These are phyloP conservation scores for Cosmia trapezina DNA, from an alignment of 2,888 invertebrate species.

Conservation along the genomic window DNA sequence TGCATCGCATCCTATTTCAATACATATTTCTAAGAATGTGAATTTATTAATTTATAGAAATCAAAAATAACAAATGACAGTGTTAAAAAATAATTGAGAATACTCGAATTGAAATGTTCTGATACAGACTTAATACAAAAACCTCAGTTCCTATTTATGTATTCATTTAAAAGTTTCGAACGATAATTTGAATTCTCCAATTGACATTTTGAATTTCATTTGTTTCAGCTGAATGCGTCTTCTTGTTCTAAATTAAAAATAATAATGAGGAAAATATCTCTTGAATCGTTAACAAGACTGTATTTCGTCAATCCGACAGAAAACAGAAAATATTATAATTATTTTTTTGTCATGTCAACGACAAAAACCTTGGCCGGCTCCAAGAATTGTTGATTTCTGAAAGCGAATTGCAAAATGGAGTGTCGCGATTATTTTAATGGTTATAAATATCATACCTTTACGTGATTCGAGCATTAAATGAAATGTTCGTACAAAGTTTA, in stretches of 20 bases:
- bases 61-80: neutral
- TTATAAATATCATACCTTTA: conserved; percentile 8
- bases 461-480: neutral
- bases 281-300: conserved; percentile 22
- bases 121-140: neutral
- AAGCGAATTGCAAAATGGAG: conserved; percentile 56
- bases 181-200: neutral
- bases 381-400: conserved; percentile 56
- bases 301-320: conserved; percentile 36
- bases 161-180: conserved; percentile 1
- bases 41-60: neutral
- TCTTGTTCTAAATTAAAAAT: conserved; percentile 4
- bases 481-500: neutral
- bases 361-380: conserved; percentile 58
- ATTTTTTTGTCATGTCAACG: conserved; percentile 50
- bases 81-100: neutral
- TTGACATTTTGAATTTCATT: conserved; percentile 18
- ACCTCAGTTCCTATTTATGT: neutral
- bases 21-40: neutral
- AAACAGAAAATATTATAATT: conserved; percentile 30
- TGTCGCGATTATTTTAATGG: conserved; percentile 39
- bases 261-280: conserved; percentile 20
- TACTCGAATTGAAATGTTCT: neutral
- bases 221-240: conserved; percentile 1
- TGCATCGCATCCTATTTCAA: neutral